Evolutionary conservation across 2,113 vertebrate genomes (phyloP), one percentile per base, ranked within the genome.

Genomic region (Patagioenas fasciata): DNA sequence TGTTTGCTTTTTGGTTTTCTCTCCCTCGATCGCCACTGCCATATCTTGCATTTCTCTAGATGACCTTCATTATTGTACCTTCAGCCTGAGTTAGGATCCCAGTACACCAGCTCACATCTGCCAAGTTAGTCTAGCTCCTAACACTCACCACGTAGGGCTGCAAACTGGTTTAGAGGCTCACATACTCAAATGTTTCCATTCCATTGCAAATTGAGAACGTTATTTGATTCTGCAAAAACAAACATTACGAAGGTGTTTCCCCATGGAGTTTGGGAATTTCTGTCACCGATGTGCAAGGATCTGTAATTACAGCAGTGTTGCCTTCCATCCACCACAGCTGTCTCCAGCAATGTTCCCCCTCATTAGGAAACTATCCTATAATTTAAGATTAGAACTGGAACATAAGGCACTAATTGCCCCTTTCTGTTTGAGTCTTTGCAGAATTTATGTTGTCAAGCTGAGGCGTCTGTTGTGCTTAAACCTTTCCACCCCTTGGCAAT

Each of bases 301-400:
- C 65, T 93, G 69, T 94, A 96, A 94, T 93, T 96, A 92, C 23
- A 71, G 72, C 69, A 75, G 26, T 18, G 40, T 54, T 92, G 54
- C 61, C 77, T 84, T 91, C 92, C 86, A 75, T 93, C 48, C 36
- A 65, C 82, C 85, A 84, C 92, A 84, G 82, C 79, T 79, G 51
- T 58, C 58, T 92, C 75, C 1, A 0, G 79, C 72, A 67, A 48
- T 42, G 75, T 84, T 95, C 72, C 85, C 80, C 87, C 42, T 96
- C 87, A 75, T 93, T 93, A 93, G 86, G 51, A 92, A 93, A 72
- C 57, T 64, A 74, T 61, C 82, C 85, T 95, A 11, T 88, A 94
- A 96, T 96, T 96, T 90, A 67, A 91, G 89, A 96, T 96, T 94
- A 94, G 88, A 92, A 64, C 50, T 72, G 11, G 44, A 88, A 89